Base-by-base conservation (phyloP, 1,140 invertebrate genomes). In the Steinernema feltiae region DNA sequence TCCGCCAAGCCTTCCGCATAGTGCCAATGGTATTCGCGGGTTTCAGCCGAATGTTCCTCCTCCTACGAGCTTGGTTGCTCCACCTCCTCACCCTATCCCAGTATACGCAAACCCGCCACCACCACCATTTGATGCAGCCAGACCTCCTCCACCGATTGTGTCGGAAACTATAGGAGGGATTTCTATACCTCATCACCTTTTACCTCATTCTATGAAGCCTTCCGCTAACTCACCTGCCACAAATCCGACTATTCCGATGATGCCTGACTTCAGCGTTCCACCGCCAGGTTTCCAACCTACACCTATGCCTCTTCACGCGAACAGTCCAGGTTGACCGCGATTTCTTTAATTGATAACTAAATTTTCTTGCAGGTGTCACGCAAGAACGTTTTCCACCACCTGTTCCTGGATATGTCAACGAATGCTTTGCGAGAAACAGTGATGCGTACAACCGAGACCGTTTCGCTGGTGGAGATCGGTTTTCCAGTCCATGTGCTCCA, bases 241-340 rank as follows among this genome's bases (percentile, higher is more conserved):
- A n/a, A n/a, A 18, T 63, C 53, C 15, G 3, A 3, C 53, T 21
- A 63, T 63, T n/a, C 53, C 53, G 53, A 3, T 63, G 24, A 21
- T 63, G 53, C 53, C 53, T 27, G 53, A 63, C 53, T 63, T 63
- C 24, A 63, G 53, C 53, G 53, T 63, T 63, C 53, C 53, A 15
- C 53, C 53, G 15, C 53, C 53, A n/a, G 53, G 53, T 3, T 63
- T 63, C 24, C 15, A 12, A n/a, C 41, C 41, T 12, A n/a, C 53
- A 15, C 53, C 53, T 3, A 27, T 63, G 2, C 7, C 53, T 21
- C 12, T 63, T n/a, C 53, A 21, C 53, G 24, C 53, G 2, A 63
- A 63, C 24, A 63, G 53, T 27, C 53, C 53, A 63, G 53, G 53
- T 63, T 15, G 7, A 63, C 12, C 53, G n/a, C n/a, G n/a, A n/a